Evolutionary conservation across 1,140 invertebrate species (phyloP).

Genomic region (Sinella curviseta): DNA sequence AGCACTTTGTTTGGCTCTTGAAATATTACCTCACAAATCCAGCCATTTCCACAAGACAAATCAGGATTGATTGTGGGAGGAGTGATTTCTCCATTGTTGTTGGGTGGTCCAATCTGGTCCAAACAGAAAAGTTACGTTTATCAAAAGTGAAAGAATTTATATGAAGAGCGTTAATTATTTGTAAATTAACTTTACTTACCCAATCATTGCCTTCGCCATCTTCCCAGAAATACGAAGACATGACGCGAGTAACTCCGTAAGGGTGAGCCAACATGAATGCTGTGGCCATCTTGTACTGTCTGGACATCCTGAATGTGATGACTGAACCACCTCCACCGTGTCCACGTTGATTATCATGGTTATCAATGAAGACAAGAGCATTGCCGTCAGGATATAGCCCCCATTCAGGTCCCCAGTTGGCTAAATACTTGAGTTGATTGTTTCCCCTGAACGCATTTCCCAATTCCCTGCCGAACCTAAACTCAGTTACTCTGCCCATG

Average conservation of each 20-base stretch:
- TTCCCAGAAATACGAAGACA: conserved; percentile 55
- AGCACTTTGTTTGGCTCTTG: conserved; percentile 61
- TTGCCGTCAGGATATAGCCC: conserved; percentile 52
- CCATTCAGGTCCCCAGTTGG: conserved; percentile 51
- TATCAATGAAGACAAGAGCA: conserved; percentile 59
- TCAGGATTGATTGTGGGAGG: conserved; percentile 67
- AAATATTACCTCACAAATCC: conserved; percentile 89
- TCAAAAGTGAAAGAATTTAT: neutral
- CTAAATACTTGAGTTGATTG: conserved; percentile 28
- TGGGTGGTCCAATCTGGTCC: conserved; percentile 63
- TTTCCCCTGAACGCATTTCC: conserved; percentile 34
- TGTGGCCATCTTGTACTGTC: conserved; percentile 64
- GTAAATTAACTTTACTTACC: conserved; percentile 15
- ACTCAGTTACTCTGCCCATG: conserved; percentile 45
- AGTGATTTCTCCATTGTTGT: conserved; percentile 64
- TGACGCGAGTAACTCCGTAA: conserved; percentile 54
- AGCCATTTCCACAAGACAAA: conserved; percentile 72
- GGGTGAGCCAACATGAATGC: conserved; percentile 62
- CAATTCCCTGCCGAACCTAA: conserved; percentile 37
- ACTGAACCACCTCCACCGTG: conserved; percentile 64
- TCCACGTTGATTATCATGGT: conserved; percentile 72
- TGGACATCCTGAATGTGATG: conserved; percentile 63
- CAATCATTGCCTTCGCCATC: conserved; percentile 41
- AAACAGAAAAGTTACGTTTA: no score
- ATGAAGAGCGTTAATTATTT: neutral